Conservation (phyloP, 2,888 invertebrate genomes). For the Lathronympha strigana region DNA sequence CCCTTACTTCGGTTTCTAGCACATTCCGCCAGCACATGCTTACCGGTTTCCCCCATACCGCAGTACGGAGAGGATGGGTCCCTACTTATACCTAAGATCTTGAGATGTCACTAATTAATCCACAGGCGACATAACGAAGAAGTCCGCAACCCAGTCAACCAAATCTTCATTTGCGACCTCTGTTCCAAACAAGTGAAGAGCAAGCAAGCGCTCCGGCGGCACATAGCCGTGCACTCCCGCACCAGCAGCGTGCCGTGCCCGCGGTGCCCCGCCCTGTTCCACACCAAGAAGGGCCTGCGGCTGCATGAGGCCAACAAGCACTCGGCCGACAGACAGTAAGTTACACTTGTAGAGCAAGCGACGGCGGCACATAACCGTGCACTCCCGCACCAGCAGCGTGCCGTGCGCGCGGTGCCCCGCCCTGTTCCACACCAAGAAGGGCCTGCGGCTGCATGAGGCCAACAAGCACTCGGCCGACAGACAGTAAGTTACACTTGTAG, state of each 20-base stretch:
- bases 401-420: slow-evolving; percentile 39
- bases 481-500: slow-evolving; percentile 18
- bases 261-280: slow-evolving; percentile 46
- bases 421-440: slow-evolving; percentile 49
- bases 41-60: too few relatives aligned
- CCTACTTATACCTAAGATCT: too few relatives aligned
- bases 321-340: slow-evolving; percentile 45
- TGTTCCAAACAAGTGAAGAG: slow-evolving; percentile 55
- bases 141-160: slow-evolving; percentile 42
- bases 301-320: slow-evolving; percentile 48
- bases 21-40: too few relatives aligned
- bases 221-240: slow-evolving; percentile 52
- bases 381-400: slow-evolving; percentile 44
- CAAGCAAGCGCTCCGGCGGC: slow-evolving; percentile 54
- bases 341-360: slow-evolving; percentile 46
- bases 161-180: slow-evolving; percentile 49
- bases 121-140: slow-evolving; percentile 54
- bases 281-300: slow-evolving; percentile 49
- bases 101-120: background rate
- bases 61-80: too few relatives aligned
- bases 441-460: slow-evolving; percentile 49
- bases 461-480: slow-evolving; percentile 47
- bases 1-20: too few relatives aligned
- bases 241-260: slow-evolving; percentile 31
- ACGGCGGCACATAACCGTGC: slow-evolving; percentile 53